Percentiles rank a stretch among this genome's conserved stretches.
These are phyloP conservation scores for Phalacrocorax carbo DNA, from an alignment of 2,113 vertebrate species.

Conservation along the genomic window DNA sequence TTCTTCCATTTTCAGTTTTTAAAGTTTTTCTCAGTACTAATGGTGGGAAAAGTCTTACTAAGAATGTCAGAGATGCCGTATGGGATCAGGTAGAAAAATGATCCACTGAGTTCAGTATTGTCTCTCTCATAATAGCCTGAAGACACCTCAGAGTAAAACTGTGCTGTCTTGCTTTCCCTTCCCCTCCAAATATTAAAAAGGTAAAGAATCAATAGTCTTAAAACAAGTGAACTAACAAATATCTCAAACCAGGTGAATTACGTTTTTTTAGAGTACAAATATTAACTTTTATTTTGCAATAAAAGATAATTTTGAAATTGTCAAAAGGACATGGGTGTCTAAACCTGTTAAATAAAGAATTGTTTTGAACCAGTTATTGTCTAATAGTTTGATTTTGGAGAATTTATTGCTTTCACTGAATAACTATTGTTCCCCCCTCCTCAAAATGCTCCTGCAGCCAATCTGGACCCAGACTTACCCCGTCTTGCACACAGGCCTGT, in stretches of 20 bases:
- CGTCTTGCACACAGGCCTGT: accelerated
- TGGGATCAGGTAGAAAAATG: neutral
- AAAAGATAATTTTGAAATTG: neutral
- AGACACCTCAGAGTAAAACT: neutral
- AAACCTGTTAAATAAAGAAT: neutral
- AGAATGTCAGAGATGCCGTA: neutral
- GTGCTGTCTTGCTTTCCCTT: neutral
- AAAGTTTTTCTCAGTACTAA: neutral
- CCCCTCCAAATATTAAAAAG: neutral
- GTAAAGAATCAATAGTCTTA: neutral
- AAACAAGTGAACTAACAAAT: neutral
- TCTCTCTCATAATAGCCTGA: neutral
- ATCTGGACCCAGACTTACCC: neutral
- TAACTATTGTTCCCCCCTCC: neutral
- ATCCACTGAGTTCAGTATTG: neutral
- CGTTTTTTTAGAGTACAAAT: neutral
- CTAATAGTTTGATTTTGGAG: neutral
- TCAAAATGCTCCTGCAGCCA: neutral
- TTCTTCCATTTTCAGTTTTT: neutral
- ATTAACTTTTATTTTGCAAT: neutral
- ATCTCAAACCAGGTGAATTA: neutral
- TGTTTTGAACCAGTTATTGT: neutral
- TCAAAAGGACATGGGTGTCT: neutral
- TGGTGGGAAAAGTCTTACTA: neutral
- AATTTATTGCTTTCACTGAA: neutral